Percentiles rank a stretch among this genome's conserved stretches.
These are phyloP conservation scores for Rhodeus uyekii DNA, from an alignment of 2,797 vertebrate genomes.

Conservation along the genomic window DNA sequence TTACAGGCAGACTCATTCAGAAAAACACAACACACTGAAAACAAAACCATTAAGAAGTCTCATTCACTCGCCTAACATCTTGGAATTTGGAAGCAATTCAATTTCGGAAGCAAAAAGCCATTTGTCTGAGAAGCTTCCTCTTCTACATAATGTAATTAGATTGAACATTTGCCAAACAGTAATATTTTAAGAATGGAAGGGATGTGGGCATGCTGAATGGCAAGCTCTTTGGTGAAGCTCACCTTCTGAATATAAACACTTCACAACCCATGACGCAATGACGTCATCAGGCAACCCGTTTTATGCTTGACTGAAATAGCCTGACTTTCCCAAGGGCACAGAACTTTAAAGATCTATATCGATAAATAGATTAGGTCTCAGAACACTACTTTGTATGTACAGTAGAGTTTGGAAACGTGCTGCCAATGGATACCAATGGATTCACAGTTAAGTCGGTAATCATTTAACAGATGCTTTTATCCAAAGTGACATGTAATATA, in stretches of 20 bases:
- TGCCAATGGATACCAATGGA: neutral
- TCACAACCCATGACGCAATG: slow-evolving; percentile 23
- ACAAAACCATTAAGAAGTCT: slow-evolving; percentile 27
- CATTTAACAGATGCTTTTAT: slow-evolving; percentile 10
- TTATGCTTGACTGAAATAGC: slow-evolving; percentile 38
- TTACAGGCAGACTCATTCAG: slow-evolving; percentile 51
- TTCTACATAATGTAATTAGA: slow-evolving; percentile 69
- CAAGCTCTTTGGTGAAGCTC: slow-evolving; percentile 43
- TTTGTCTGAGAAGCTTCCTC: slow-evolving; percentile 67
- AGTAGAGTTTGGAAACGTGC: neutral
- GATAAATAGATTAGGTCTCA: slow-evolving; percentile 16
- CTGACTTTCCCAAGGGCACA: slow-evolving; percentile 57
- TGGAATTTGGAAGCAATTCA: slow-evolving; percentile 54
- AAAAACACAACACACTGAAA: slow-evolving; percentile 46
- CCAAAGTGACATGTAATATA: slow-evolving; percentile 12
- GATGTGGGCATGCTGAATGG: slow-evolving; percentile 37
- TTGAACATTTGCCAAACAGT: slow-evolving; percentile 64
- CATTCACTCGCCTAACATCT: slow-evolving; percentile 59
- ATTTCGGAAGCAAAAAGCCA: slow-evolving; percentile 57
- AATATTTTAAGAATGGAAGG: slow-evolving; percentile 55
- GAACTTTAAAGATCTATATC: slow-evolving; percentile 36
- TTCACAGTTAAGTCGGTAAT: neutral
- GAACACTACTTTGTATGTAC: slow-evolving; percentile 2
- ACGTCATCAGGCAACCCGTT: slow-evolving; percentile 39
- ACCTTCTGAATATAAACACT: slow-evolving; percentile 50